Conservation (phyloP, 2,797 vertebrate species). For the Catamblyrhynchus diadema region DNA sequence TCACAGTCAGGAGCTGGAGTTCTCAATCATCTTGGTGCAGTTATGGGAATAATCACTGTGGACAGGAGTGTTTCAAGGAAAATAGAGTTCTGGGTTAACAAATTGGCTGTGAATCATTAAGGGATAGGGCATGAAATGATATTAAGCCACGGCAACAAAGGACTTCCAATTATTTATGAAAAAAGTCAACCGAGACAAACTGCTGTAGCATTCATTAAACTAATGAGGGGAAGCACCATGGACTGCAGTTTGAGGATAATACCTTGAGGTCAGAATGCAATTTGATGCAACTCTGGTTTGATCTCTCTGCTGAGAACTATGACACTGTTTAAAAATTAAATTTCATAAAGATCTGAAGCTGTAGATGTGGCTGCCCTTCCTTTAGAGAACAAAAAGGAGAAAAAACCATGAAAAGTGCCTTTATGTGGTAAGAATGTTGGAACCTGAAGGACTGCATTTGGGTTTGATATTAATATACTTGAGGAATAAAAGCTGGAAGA, state of each 20-base stretch:
- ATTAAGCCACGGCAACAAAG: constrained; percentile 46
- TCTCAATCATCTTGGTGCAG: constrained; percentile 2
- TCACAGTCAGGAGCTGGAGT: neutral
- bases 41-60: constrained; percentile 15
- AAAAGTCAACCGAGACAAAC: constrained; percentile 63
- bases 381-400: neutral
- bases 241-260: constrained; percentile 31
- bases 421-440: neutral
- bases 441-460: neutral
- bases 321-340: constrained; percentile 20
- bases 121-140: constrained; percentile 39
- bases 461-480: neutral
- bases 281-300: constrained; percentile 41
- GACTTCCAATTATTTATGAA: constrained; percentile 59
- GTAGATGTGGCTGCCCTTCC: neutral
- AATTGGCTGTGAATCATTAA: constrained; percentile 57
- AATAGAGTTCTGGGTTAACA: constrained; percentile 24
- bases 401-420: neutral
- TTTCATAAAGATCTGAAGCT: neutral
- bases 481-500: neutral
- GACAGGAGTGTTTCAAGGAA: constrained; percentile 20
- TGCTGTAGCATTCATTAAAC: constrained; percentile 52
- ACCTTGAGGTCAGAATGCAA: constrained; percentile 55
- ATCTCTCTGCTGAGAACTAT: constrained; percentile 28
- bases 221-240: constrained; percentile 58